Percentiles rank a stretch among this genome's conserved stretches.
Evolutionary conservation across 2,888 invertebrate genomes (phyloP).

Genomic region (Glyphotaelius pellucidus): DNA sequence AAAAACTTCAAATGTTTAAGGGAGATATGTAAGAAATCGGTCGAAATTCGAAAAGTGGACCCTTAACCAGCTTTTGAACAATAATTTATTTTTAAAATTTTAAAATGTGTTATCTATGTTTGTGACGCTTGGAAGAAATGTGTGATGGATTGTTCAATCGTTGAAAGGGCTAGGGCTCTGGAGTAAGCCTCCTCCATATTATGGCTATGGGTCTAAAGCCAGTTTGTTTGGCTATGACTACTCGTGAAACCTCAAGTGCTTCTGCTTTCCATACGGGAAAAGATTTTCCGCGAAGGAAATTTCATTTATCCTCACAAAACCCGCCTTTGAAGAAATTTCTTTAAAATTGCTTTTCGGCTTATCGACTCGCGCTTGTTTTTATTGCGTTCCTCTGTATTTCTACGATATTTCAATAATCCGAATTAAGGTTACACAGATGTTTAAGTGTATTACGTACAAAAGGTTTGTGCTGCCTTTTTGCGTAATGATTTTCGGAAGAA

Average conservation of each 20-base stretch:
- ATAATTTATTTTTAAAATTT: no score
- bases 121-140: neutral
- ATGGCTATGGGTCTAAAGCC: neutral
- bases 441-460: slow-evolving; percentile 28
- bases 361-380: slow-evolving; percentile 64
- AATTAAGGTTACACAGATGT: slow-evolving; percentile 53
- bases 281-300: slow-evolving; percentile 54
- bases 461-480: slow-evolving; percentile 9
- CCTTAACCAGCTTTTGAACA: no score
- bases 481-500: slow-evolving; percentile 6
- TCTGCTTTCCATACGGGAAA: slow-evolving; percentile 36
- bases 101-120: neutral
- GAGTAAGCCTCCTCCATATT: neutral
- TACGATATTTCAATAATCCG: slow-evolving; percentile 59
- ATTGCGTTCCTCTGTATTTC: slow-evolving; percentile 58
- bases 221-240: slow-evolving; percentile 11
- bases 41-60: no score
- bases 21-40: no score
- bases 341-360: slow-evolving; percentile 65
- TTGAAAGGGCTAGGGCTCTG: no score
- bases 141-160: neutral
- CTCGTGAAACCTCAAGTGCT: slow-evolving; percentile 15
- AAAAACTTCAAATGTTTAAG: no score
- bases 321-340: slow-evolving; percentile 57
- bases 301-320: slow-evolving; percentile 64